Evolutionary conservation across 2,113 vertebrate genomes (phyloP).

Genomic region (Erpornis zantholeuca): DNA sequence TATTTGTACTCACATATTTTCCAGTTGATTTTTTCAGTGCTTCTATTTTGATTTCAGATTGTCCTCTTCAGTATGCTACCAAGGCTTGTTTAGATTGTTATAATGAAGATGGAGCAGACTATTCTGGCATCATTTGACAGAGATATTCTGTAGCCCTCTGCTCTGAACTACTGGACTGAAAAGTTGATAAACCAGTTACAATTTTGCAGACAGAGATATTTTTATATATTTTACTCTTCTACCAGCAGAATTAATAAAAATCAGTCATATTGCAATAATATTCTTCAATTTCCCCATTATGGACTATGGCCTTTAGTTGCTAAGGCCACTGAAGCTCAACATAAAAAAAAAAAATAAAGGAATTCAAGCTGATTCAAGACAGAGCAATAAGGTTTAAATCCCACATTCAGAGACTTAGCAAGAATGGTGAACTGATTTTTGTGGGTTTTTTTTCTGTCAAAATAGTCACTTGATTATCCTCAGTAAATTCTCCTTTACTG

Average conservation of each 20-base stretch:
- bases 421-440: background rate
- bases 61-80: accelerated
- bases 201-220: background rate
- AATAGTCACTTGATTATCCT: background rate
- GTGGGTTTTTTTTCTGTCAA: accelerated
- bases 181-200: background rate
- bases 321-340: background rate
- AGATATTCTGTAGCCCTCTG: background rate
- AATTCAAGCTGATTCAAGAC: background rate
- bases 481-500: background rate
- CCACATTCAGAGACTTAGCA: background rate
- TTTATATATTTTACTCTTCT: background rate
- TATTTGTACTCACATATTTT: background rate
- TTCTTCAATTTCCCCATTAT: background rate
- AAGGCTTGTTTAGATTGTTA: background rate
- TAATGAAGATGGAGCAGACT: background rate
- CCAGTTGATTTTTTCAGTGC: background rate
- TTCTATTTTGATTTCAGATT: background rate
- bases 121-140: background rate
- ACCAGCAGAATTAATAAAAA: background rate
- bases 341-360: background rate
- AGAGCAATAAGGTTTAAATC: background rate
- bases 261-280: background rate
- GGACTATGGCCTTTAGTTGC: background rate
- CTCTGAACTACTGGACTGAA: background rate